These are phyloP conservation scores for Stegophylla sp. DNA, from an alignment of 2,888 invertebrate genomes.

Conservation along the genomic window DNA sequence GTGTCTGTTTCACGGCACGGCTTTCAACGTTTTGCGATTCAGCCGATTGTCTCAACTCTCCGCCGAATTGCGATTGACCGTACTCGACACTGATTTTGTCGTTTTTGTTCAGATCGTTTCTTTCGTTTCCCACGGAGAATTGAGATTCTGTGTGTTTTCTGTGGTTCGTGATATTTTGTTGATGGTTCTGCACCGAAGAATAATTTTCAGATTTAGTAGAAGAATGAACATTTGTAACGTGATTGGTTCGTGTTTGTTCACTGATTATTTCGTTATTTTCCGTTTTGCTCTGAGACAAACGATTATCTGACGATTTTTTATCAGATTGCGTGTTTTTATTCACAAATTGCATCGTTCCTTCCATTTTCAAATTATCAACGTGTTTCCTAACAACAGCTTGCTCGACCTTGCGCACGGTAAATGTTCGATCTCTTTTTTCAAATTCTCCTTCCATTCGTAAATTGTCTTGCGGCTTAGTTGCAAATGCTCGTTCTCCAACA, in stretches of 20 bases:
- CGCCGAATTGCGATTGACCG: constrained; percentile 28
- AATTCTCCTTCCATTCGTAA: constrained; percentile 68
- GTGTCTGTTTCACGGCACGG: background rate
- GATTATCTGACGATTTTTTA: constrained; percentile 62
- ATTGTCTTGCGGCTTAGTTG: constrained; percentile 63
- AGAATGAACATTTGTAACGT: background rate
- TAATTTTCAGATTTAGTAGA: background rate
- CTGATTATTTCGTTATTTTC: background rate
- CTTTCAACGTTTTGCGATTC: constrained; percentile 61
- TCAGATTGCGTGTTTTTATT: constrained; percentile 13
- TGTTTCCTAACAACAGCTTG: constrained; percentile 64
- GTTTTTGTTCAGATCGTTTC: constrained; percentile 59
- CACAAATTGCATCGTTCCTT: constrained; percentile 64
- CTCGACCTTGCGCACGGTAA: constrained; percentile 65
- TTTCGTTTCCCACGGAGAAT: constrained; percentile 71
- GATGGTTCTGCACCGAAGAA: constrained; percentile 13
- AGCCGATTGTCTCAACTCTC: constrained; percentile 17
- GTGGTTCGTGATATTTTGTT: constrained; percentile 63
- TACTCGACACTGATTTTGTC: constrained; percentile 30
- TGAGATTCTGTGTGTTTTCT: constrained; percentile 74
- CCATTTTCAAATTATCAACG: constrained; percentile 67
- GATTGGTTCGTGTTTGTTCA: background rate
- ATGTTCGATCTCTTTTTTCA: constrained; percentile 69
- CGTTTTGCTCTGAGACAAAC: constrained; percentile 64
- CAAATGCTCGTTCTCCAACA: constrained; percentile 54